phyloP scores from a whole-genome alignment of 2,113 vertebrate species.

The Pangasianodon gigas region DNA sequence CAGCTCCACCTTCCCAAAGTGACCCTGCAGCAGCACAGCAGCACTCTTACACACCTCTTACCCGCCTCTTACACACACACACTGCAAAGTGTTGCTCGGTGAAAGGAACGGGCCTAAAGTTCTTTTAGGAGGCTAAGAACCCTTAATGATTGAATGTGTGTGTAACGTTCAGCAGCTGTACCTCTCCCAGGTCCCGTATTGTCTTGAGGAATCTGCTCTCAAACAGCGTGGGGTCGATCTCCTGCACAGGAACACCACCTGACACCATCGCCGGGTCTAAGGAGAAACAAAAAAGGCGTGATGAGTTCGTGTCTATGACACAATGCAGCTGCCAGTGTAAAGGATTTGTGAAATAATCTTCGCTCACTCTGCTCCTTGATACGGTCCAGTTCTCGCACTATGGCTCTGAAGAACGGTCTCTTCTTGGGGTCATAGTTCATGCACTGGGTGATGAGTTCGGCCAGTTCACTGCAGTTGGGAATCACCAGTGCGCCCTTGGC shows the following conservation, averaged over 20 bases:
- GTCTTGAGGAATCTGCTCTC: slow-evolving; percentile 83
- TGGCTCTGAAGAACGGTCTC: slow-evolving; percentile 86
- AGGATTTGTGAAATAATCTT: no score
- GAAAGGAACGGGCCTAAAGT: not conserved
- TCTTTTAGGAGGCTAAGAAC: not conserved
- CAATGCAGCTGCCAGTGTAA: not conserved
- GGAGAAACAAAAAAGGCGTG: not conserved
- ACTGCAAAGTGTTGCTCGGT: not conserved
- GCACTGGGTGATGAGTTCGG: slow-evolving; percentile 85
- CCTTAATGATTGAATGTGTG: not conserved
- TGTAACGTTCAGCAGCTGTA: slow-evolving; percentile 42
- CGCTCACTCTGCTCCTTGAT: slow-evolving; percentile 82
- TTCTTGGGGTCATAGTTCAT: slow-evolving; percentile 86
- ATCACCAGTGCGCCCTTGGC: slow-evolving; percentile 76
- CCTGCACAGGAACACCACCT: slow-evolving; percentile 64
- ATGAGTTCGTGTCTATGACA: not conserved
- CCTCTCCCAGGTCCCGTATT: slow-evolving; percentile 83
- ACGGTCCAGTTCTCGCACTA: slow-evolving; percentile 86
- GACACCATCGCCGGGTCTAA: slow-evolving; percentile 47
- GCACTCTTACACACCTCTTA: not conserved
- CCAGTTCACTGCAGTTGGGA: slow-evolving; percentile 81
- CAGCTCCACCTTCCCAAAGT: slow-evolving; percentile 87
- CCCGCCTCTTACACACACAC: not conserved
- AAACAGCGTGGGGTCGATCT: slow-evolving; percentile 82
- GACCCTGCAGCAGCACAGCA: slow-evolving; percentile 70